A percentile compares a stretch with the other conserved stretches of the same genome.
Conservation (phyloP, 2,113 vertebrate species). For the Megaceryle maxima region DNA sequence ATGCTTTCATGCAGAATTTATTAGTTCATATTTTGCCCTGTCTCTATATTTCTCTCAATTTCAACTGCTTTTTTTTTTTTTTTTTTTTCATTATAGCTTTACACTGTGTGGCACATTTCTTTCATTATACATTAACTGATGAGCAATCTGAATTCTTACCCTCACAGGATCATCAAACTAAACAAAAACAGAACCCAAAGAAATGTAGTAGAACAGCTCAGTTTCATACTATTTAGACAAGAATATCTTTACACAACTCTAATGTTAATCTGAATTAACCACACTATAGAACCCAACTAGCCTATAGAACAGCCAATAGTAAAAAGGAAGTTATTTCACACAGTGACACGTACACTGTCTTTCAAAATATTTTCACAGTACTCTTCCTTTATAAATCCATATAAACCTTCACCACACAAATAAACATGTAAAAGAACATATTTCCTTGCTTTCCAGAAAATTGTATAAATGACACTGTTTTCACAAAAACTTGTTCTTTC, state of each 20-base stretch:
- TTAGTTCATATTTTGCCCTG: not conserved
- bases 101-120: not conserved
- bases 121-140: not conserved
- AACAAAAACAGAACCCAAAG: not conserved
- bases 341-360: not conserved
- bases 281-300: not conserved
- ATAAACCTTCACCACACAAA: not conserved
- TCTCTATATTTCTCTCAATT: slow-evolving; percentile 10
- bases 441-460: not conserved
- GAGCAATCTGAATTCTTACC: not conserved
- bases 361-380: not conserved
- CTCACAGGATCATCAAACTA: not conserved
- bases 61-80: not conserved
- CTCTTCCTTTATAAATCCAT: not conserved
- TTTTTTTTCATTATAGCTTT: not conserved
- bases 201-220: not conserved
- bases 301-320: not conserved
- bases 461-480: not conserved
- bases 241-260: not conserved
- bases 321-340: not conserved
- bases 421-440: not conserved
- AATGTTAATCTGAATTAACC: not conserved
- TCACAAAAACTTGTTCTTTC: not conserved
- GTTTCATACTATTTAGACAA: not conserved
- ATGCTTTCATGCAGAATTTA: slow-evolving; percentile 38